These are phyloP conservation scores for Camelus dromedarius DNA, from an alignment of 2,113 vertebrate species.

Conservation along the genomic window DNA sequence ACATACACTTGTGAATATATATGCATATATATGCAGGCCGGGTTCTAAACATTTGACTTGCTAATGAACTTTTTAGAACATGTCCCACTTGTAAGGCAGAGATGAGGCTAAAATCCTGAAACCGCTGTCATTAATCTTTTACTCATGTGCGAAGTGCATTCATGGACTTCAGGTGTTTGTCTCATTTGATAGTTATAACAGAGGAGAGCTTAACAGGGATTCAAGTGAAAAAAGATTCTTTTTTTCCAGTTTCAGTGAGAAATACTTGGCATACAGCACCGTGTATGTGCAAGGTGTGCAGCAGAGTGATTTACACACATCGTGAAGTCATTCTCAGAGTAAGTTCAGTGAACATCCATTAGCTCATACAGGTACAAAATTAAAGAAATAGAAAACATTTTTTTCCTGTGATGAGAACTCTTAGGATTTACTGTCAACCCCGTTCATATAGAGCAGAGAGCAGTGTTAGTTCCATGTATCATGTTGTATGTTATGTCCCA, in stretches of 20 bases:
- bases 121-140: constrained; percentile 23
- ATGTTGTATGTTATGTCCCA: too few relatives aligned
- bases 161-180: neutral
- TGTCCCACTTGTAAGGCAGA: neutral
- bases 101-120: constrained; percentile 40
- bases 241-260: neutral
- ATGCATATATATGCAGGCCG: neutral
- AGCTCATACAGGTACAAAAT: too few relatives aligned
- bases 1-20: neutral
- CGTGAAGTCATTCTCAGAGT: too few relatives aligned
- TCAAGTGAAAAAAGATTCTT: neutral
- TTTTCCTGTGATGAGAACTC: too few relatives aligned
- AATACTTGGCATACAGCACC: neutral
- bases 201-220: constrained; percentile 18
- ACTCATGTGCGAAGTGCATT: neutral
- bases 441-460: too few relatives aligned
- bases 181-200: neutral
- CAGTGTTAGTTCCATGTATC: too few relatives aligned
- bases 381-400: too few relatives aligned
- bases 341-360: too few relatives aligned
- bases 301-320: too few relatives aligned
- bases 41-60: constrained; percentile 6
- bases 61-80: neutral
- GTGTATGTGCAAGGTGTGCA: neutral
- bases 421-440: too few relatives aligned